A percentile compares a stretch with the other conserved stretches of the same genome.
Conservation (phyloP, 2,888 invertebrate genomes). For the Drosophila sordidula region DNA sequence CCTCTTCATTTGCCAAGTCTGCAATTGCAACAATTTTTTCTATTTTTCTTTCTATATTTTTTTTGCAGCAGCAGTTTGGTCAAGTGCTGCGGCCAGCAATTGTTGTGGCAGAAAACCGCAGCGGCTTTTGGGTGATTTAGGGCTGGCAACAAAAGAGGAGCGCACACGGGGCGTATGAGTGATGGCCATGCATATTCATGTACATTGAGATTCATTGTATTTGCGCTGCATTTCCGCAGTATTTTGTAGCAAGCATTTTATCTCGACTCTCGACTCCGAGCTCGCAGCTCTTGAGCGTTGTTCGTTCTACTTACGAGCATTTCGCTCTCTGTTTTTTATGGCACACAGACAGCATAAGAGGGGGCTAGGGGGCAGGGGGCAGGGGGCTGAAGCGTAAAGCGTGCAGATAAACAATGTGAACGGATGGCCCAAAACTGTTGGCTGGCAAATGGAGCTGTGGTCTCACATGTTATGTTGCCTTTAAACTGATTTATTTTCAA, state of each 20-base stretch:
- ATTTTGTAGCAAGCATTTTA: slow-evolving; percentile 55
- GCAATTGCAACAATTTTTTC: slow-evolving; percentile 29
- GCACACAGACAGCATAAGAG: slow-evolving; percentile 18
- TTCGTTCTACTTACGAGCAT: slow-evolving; percentile 72
- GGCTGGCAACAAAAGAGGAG: slow-evolving; percentile 33
- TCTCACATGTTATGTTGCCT: slow-evolving; percentile 40
- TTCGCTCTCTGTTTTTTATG: slow-evolving; percentile 57
- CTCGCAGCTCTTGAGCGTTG: slow-evolving; percentile 54
- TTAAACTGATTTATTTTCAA: slow-evolving; percentile 80
- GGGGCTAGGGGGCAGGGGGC: too few relatives aligned
- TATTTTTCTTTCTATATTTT: not conserved
- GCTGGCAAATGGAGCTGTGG: slow-evolving; percentile 21
- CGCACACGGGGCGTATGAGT: slow-evolving; percentile 71
- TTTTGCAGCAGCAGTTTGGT: slow-evolving; percentile 34
- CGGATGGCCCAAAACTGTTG: slow-evolving; percentile 2
- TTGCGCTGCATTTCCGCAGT: slow-evolving; percentile 76
- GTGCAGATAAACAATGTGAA: slow-evolving; percentile 39
- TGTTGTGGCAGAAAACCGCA: slow-evolving; percentile 71
- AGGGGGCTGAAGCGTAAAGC: not conserved
- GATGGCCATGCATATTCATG: slow-evolving; percentile 79
- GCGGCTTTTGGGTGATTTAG: slow-evolving; percentile 63
- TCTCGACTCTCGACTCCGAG: slow-evolving; percentile 14
- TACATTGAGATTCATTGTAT: slow-evolving; percentile 78
- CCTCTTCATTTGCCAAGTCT: slow-evolving; percentile 45
- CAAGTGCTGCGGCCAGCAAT: slow-evolving; percentile 67